Percentiles rank a stretch among this genome's conserved stretches.
phyloP scores from a whole-genome alignment of 2,888 invertebrate species.

The Catocala fraxini region DNA sequence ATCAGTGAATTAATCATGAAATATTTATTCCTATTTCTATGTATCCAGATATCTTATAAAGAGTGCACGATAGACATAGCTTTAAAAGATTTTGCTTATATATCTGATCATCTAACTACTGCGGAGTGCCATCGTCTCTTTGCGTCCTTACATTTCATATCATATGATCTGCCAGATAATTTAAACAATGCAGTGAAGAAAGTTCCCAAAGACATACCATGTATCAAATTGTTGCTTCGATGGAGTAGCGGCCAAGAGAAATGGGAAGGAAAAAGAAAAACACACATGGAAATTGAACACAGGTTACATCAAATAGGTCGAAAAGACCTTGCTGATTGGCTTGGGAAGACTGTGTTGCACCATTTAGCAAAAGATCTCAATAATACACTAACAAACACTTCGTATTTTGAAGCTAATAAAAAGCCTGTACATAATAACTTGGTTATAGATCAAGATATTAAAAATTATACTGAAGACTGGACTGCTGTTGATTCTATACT shows the following conservation, averaged over 20 bases:
- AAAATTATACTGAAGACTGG: conserved; percentile 56
- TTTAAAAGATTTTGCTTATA: conserved; percentile 69
- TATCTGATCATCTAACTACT: conserved; percentile 86
- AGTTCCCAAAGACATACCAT: conserved; percentile 83
- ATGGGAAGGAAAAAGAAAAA: conserved; percentile 85
- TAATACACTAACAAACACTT: conserved; percentile 53
- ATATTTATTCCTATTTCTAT: conserved; percentile 59
- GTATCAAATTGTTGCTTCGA: conserved; percentile 85
- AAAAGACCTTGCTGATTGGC: conserved; percentile 88
- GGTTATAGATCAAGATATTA: conserved; percentile 42
- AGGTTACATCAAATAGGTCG: conserved; percentile 88
- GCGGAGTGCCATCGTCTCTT: conserved; percentile 88
- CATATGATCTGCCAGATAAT: conserved; percentile 59
- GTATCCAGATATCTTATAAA: conserved; percentile 36
- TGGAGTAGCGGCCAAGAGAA: conserved; percentile 82
- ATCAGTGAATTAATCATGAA: conserved; percentile 17
- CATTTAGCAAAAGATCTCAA: conserved; percentile 84
- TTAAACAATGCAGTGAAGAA: conserved; percentile 65
- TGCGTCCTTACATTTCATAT: conserved; percentile 85
- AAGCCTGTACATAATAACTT: conserved; percentile 35
- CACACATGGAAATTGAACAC: conserved; percentile 85
- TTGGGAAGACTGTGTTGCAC: conserved; percentile 86
- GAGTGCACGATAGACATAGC: conserved; percentile 69
- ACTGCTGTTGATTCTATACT: conserved; percentile 60
- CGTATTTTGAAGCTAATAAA: conserved; percentile 32